phyloP scores from a whole-genome alignment of 2,888 invertebrate genomes.

The Carpatolechia fugitivella region DNA sequence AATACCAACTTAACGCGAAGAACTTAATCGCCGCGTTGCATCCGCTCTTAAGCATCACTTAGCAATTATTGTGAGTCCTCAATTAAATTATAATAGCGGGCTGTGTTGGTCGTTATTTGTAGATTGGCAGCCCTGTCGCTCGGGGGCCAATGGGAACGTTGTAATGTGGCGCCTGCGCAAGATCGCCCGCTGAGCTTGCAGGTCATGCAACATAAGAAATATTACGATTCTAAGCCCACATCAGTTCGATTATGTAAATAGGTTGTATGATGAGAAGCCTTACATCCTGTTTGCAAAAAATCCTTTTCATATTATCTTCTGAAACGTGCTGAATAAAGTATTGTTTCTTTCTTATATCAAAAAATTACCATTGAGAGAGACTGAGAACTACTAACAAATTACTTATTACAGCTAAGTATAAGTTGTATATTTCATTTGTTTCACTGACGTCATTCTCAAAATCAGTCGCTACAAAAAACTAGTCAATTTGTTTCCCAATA shows the following conservation, averaged over 20 bases:
- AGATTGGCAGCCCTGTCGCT: slow-evolving; percentile 72
- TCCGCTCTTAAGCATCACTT: slow-evolving; percentile 39
- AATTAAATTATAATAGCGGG: slow-evolving; percentile 67
- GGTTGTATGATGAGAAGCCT: background rate
- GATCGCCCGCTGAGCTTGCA: slow-evolving; percentile 65
- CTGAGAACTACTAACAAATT: background rate
- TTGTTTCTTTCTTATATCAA: no score
- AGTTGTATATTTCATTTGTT: background rate
- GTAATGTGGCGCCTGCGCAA: slow-evolving; percentile 69
- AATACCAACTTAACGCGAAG: slow-evolving; percentile 23
- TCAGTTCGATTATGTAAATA: slow-evolving; percentile 11
- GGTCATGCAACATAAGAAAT: slow-evolving; percentile 51
- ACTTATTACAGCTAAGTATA: background rate
- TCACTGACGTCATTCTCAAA: background rate
- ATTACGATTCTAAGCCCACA: slow-evolving; percentile 22
- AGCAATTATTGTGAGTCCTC: slow-evolving; percentile 54
- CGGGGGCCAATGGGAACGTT: slow-evolving; percentile 64
- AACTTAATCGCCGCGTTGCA: slow-evolving; percentile 43
- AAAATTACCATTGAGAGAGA: no score
- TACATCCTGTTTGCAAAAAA: background rate
- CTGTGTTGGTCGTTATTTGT: slow-evolving; percentile 58
- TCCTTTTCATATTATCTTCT: no score
- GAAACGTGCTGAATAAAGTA: no score
- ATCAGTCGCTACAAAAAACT: slow-evolving; percentile 4
- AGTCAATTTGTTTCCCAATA: slow-evolving; percentile 25